Evolutionary conservation across 2,797 vertebrate species (phyloP), one percentile per base, ranked within the genome.

Genomic region (Philypnodon macrostomus): DNA sequence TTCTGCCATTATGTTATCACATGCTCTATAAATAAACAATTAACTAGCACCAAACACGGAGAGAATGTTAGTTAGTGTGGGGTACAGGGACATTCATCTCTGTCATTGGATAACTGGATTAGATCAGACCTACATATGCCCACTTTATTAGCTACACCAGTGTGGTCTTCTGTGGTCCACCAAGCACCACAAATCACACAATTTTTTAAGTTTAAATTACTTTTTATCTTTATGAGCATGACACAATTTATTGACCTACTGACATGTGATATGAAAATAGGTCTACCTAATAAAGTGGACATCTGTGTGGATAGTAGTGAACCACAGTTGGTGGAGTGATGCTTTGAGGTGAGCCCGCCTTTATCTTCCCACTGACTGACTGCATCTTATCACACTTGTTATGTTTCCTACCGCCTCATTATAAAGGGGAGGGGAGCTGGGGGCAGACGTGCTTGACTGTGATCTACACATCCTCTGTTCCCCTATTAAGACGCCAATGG

Each of bases 401-500:
- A 53, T 70, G 63, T 59, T 65, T 64, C 74, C 60, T 65, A 68
- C 42, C 52, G 47, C 48, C 59, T 82, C 61, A 76, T 77, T 81
- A 69, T 69, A 74, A 37, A n/a, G n/a, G n/a, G n/a, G n/a, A n/a
- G n/a, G n/a, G 19, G 56, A 52, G 63, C 42, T 36, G 60, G 47
- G 44, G 34, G 39, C 46, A 60, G 51, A 67, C 51, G 53, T 55
- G 64, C 67, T 78, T 70, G 59, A 71, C 67, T 81, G 72, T 80
- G 77, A 83, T 77, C 64, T 77, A 67, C 70, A 73, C 63, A 53
- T 52, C 58, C 52, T 77, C 73, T 71, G 67, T 67, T 42, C 50
- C 38, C 37, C 77, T 73, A 67, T 85, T 85, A 85, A 69, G 46
- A 53, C 32, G 34, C 55, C 34, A 57, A 82, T 83, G 53, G 68